Evolutionary conservation across 2,113 vertebrate species (phyloP), one percentile per base, ranked within the genome.

Genomic region (Marmota monax): DNA sequence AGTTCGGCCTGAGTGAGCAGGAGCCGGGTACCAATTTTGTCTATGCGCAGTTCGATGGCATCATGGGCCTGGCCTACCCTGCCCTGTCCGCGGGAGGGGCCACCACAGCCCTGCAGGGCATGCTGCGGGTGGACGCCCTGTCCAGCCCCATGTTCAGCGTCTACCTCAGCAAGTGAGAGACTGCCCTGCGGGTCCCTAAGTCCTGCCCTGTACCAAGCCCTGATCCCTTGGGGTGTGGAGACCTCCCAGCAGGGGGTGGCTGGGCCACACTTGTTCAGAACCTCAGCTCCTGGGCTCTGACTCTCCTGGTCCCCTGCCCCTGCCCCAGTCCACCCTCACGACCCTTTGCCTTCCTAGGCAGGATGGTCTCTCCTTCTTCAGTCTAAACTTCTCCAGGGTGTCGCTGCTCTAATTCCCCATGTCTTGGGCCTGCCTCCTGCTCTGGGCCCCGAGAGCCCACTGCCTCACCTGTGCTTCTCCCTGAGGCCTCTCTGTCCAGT

Each of bases 61-160:
- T 99, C 87, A 90, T 98, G 97, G 98, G 98, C 78, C 67, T 98
- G 96, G 98, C 94, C 3, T 99, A 98, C 94, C 98, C 98, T 0
- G 10, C 53, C 5, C 95, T 98, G 88, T 87, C 98, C 0, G 39
- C 25, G 9, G 97, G 84, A 0, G 95, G 93, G 0, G 86, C 98
- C 83, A 97, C 96, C 0, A 98, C 98, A 0, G 98, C 98, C 42
- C 94, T 99, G 34, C 97, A 98, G 56, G 98, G 98, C 89, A 58
- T 98, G 97, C 18, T 98, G 97, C 78, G 96, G 4, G 82, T 97
- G 39, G 96, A 89, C 0, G 92, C 97, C 84, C 96, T 99, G 92
- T 78, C 76, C 69, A 72, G 98, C 58, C 61, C 92, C 0, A 18
- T 99, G 77, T 99, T 99, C 29, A 98, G 98, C 0, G 97, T 99